Conservation (phyloP, 2,113 vertebrate genomes). For the Tylochromis polylepis region DNA sequence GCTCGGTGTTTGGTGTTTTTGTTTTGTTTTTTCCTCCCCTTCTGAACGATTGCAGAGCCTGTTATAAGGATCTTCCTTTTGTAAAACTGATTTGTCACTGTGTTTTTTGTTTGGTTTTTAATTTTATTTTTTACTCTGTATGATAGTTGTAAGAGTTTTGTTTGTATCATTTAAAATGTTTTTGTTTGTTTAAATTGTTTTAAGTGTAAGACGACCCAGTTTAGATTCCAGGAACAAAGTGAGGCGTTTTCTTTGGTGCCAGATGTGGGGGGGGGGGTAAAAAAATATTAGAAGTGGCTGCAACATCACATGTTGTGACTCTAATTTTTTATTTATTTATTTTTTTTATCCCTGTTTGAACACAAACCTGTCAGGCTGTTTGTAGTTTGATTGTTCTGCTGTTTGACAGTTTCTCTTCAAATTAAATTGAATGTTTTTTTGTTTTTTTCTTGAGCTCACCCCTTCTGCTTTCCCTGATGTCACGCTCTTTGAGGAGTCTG, state of each 20-base stretch:
- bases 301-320: conserved; percentile 61
- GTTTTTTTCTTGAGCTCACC: neutral
- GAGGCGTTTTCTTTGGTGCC: conserved; percentile 59
- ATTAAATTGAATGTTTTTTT: neutral
- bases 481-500: neutral
- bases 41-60: conserved; percentile 63
- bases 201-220: conserved; percentile 52
- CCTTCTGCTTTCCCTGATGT: neutral
- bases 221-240: conserved; percentile 74
- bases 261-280: conserved; percentile 24
- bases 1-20: conserved; percentile 29
- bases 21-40: neutral
- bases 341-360: conserved; percentile 20
- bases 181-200: conserved; percentile 57
- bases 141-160: conserved; percentile 62
- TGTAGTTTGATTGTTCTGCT: conserved; percentile 27
- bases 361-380: conserved; percentile 17
- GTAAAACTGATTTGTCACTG: conserved; percentile 53
- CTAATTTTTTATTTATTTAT: neutral
- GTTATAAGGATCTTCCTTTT: conserved; percentile 66
- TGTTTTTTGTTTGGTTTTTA: conserved; percentile 26
- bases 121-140: conserved; percentile 65
- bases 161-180: conserved; percentile 54
- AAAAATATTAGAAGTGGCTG: conserved; percentile 53
- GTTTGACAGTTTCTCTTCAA: conserved; percentile 16